Percentiles rank a stretch among this genome's conserved stretches.
phyloP scores from a whole-genome alignment of 2,888 invertebrate species.

The Machimus rusticus region DNA sequence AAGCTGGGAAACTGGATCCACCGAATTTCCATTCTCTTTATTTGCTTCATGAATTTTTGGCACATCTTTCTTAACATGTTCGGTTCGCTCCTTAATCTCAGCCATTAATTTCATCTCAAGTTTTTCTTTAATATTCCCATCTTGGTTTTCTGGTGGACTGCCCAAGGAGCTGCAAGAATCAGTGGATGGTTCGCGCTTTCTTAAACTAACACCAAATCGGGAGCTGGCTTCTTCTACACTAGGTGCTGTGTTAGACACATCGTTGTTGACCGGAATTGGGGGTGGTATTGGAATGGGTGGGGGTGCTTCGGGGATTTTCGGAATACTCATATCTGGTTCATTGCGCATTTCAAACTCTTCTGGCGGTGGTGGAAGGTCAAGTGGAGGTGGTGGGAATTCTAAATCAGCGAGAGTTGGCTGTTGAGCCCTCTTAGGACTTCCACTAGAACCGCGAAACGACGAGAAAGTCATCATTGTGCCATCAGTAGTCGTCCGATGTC shows the following conservation, averaged over 20 bases:
- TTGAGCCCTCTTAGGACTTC: constrained; percentile 74
- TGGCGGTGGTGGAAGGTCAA: constrained; percentile 80
- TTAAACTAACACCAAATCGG: constrained; percentile 74
- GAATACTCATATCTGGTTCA: constrained; percentile 50
- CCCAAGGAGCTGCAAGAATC: constrained; percentile 67
- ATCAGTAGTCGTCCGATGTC: constrained; percentile 66
- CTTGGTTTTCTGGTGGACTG: constrained; percentile 62
- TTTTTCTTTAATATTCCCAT: constrained; percentile 76
- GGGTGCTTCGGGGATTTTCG: constrained; percentile 49
- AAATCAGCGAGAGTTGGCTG: constrained; percentile 81
- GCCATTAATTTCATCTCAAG: constrained; percentile 80
- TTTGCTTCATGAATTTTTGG: constrained; percentile 56
- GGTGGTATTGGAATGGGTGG: constrained; percentile 53
- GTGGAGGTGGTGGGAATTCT: constrained; percentile 87
- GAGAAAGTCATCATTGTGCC: constrained; percentile 63
- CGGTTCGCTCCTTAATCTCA: constrained; percentile 82
- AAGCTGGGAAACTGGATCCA: constrained; percentile 81
- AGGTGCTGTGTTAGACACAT: constrained; percentile 71
- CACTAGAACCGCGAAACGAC: constrained; percentile 69
- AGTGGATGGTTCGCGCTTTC: constrained; percentile 71
- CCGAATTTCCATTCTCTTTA: constrained; percentile 61
- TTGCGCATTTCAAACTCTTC: constrained; percentile 67
- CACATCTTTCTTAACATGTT: constrained; percentile 71
- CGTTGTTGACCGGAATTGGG: constrained; percentile 60
- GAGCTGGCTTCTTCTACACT: constrained; percentile 77